Percentiles rank a stretch among this genome's conserved stretches.
These are phyloP conservation scores for Danio choprae DNA, from an alignment of 2,797 vertebrate species.

Conservation along the genomic window DNA sequence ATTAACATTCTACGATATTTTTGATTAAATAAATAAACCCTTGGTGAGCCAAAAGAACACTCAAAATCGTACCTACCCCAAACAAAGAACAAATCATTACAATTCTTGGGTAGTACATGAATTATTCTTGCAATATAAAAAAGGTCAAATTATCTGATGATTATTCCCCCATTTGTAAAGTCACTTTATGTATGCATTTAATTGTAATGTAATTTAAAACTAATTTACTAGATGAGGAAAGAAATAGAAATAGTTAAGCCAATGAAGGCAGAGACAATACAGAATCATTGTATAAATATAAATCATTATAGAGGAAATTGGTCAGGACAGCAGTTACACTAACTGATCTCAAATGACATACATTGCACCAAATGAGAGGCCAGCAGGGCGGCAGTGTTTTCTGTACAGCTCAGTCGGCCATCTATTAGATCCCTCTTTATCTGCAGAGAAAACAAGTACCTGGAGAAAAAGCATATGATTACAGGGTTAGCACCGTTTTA, in stretches of 20 bases:
- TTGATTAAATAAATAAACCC: background rate
- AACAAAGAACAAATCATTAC: background rate
- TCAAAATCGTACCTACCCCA: background rate
- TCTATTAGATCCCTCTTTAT: constrained; percentile 94
- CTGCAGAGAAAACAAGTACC: constrained; percentile 95
- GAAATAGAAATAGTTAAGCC: too few relatives aligned
- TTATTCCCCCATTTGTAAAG: background rate
- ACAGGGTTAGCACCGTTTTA: background rate
- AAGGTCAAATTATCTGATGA: background rate
- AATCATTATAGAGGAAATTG: background rate
- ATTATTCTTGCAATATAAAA: background rate
- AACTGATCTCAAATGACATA: constrained; percentile 71
- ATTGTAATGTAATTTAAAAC: background rate
- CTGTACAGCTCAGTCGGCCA: constrained; percentile 85
- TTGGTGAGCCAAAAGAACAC: background rate
- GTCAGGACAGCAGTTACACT: background rate
- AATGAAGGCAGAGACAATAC: background rate
- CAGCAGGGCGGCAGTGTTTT: constrained; percentile 90
- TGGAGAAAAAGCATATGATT: constrained; percentile 62
- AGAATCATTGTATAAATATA: background rate
- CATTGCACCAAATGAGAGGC: constrained; percentile 93
- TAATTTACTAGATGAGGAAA: background rate
- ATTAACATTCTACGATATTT: background rate
- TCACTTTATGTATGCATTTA: background rate
- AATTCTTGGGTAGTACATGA: background rate